phyloP scores from a whole-genome alignment of 2,113 vertebrate species.

The Hylia prasina region DNA sequence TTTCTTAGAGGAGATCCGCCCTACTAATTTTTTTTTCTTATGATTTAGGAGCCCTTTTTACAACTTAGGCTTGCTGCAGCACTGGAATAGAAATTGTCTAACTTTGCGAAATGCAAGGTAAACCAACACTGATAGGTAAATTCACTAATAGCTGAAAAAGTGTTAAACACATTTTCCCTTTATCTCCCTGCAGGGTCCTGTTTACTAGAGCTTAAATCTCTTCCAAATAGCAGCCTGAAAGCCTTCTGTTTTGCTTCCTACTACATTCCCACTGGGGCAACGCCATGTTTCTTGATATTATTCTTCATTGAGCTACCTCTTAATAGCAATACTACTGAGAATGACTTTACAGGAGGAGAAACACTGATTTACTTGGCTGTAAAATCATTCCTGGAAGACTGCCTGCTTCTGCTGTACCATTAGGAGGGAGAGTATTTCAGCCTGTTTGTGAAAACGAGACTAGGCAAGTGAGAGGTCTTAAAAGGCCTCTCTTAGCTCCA shows the following conservation, averaged over 20 bases:
- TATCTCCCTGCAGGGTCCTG: constrained; percentile 34
- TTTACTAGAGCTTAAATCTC: constrained; percentile 63
- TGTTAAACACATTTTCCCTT: constrained; percentile 50
- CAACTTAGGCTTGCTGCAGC: background rate
- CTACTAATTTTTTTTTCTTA: background rate
- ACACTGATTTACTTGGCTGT: constrained; percentile 25
- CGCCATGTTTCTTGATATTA: constrained; percentile 41
- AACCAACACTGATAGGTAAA: no score
- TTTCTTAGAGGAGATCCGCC: background rate
- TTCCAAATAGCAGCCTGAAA: constrained; percentile 33
- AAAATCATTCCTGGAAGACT: constrained; percentile 40
- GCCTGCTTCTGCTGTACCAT: background rate
- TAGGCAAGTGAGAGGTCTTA: background rate
- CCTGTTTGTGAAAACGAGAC: background rate
- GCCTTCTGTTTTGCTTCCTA: constrained; percentile 46
- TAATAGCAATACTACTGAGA: constrained; percentile 56
- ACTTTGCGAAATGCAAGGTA: background rate
- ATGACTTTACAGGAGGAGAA: constrained; percentile 2
- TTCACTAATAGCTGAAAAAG: constrained; percentile 3
- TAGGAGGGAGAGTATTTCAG: background rate
- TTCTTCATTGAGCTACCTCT: background rate
- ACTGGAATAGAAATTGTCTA: background rate
- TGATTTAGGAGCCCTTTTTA: background rate
- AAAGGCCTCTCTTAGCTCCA: background rate
- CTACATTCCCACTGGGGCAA: constrained; percentile 27